A percentile compares a stretch with the other conserved stretches of the same genome.
phyloP scores from a whole-genome alignment of 2,888 invertebrate genomes.

The Melinaea marsaeus region DNA sequence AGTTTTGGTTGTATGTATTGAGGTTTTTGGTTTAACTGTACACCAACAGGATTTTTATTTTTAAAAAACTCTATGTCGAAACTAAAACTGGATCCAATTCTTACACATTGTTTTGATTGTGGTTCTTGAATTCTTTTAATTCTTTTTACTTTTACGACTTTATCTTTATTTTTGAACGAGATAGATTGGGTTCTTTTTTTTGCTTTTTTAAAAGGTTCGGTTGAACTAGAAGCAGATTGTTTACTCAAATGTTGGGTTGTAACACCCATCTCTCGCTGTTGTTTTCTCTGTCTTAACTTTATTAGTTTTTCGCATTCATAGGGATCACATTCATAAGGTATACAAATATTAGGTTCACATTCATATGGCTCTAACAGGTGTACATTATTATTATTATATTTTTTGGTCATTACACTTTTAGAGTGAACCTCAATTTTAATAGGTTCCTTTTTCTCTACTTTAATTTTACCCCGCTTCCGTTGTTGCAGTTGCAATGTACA shows the following conservation, averaged over 20 bases:
- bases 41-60: constrained; percentile 19
- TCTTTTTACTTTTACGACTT: constrained; percentile 2
- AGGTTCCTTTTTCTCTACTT: not conserved
- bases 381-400: constrained; percentile 13
- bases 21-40: constrained; percentile 10
- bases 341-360: constrained; percentile 45
- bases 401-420: constrained; percentile 25
- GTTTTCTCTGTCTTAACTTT: constrained; percentile 34
- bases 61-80: constrained; percentile 37
- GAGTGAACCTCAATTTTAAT: constrained; percentile 18
- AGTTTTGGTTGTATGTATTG: not conserved
- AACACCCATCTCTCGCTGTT: constrained; percentile 26
- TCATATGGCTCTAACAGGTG: constrained; percentile 38
- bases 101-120: constrained; percentile 26
- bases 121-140: not conserved
- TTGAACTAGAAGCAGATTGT: constrained; percentile 31
- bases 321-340: constrained; percentile 45
- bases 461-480: not conserved
- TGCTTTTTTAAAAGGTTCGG: constrained; percentile 22
- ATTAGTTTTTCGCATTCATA: constrained; percentile 41
- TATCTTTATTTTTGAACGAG: constrained; percentile 8
- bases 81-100: constrained; percentile 34
- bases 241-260: constrained; percentile 25
- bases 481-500: constrained; percentile 18
- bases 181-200: constrained; percentile 28